Evolutionary conservation across 1,140 invertebrate genomes (phyloP), one percentile per base, ranked within the genome.

Genomic region (Tetraneura akinire): DNA sequence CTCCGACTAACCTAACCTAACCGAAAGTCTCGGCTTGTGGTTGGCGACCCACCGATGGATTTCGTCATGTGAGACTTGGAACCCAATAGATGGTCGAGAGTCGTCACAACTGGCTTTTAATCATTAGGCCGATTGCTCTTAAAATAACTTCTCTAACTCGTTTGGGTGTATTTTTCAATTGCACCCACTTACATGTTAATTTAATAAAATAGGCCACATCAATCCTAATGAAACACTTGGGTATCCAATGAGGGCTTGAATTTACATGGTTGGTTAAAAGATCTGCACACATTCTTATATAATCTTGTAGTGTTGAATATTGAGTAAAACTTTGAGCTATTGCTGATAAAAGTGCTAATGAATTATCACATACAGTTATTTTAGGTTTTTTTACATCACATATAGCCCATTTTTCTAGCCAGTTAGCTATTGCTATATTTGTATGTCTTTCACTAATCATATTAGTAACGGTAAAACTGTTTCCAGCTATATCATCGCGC

Each of bases 391-490:
- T 3, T 3, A 70, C 42, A 70, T 70, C 66, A 23, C 11, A 9
- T 23, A 10, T 23, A 9, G 47, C 21, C 66, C 66, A 70, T 10
- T 70, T 70, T 23, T 10, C 18, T 55, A 64, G n/a, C 29, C 60
- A 64, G 26, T 64, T 64, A 3, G 32, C 14, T 9, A 64, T 42
- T n/a, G 29, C n/a, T 37, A 64, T 42, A n/a, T 64, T 64, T 32
- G 62, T 21, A n/a, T 64, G 62, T n/a, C 62, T 18, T 18, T 42
- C 62, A 64, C 62, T 64, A 37, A 64, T 9, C 62, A 64, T 64
- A 37, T 37, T 64, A 11, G 53, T 26, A 21, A 57, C 11, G 2
- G 53, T 57, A 57, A 57, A 57, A 57, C 32, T 37, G 32, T 57
- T 26, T 57, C 21, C 10, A 21, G 10, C 10, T 23, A 23, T 57